Base-by-base conservation (phyloP, 1,140 invertebrate genomes). In the Musca vetustissima region DNA sequence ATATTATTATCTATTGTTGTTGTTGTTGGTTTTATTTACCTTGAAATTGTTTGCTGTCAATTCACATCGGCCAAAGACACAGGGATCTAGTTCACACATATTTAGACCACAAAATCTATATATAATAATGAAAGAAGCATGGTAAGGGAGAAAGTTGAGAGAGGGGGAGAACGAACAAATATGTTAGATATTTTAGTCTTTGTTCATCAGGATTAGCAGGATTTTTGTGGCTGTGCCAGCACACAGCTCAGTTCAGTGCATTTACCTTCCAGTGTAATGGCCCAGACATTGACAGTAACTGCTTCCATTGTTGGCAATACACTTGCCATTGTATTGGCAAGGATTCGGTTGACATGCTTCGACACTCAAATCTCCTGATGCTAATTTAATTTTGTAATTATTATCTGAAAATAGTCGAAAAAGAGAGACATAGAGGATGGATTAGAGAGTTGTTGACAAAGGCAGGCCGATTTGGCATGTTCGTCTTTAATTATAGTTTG, bases 31-130 rank as follows among this genome's bases (percentile, higher is more conserved):
- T 64, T 13, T 57, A 57, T 48, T 47, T 49, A 74, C 73, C 69
- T 74, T 74, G 73, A 85, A 89, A 28, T 84, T 84, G 13, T 77
- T 84, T 0, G 80, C 57, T 1, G 85, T 86, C 14, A 91, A 75
- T 67, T 88, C 83, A 71, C 91, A 93, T 66, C 86, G 85, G 2
- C 91, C 91, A 81, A 89, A 90, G 14, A 88, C 79, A 77, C 91
- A 93, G 0, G 90, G 89, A 11, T 89, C 87, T 19, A 89, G 73
- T 73, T 92, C 90, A 79, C 91, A 93, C 47, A 89, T 84, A 3
- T 87, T 91, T 47, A 92, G 78, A 28, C 87, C 85, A 78, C 90
- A 91, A 78, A 91, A 90, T 70, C 88, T 83, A 21, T 1, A 50
- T 24, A 22, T 57, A 28, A 13, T 1, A 28, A 28, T 28, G 8